phyloP scores from a whole-genome alignment of 2,888 invertebrate genomes.

The Dyspetes luteomarginatus region DNA sequence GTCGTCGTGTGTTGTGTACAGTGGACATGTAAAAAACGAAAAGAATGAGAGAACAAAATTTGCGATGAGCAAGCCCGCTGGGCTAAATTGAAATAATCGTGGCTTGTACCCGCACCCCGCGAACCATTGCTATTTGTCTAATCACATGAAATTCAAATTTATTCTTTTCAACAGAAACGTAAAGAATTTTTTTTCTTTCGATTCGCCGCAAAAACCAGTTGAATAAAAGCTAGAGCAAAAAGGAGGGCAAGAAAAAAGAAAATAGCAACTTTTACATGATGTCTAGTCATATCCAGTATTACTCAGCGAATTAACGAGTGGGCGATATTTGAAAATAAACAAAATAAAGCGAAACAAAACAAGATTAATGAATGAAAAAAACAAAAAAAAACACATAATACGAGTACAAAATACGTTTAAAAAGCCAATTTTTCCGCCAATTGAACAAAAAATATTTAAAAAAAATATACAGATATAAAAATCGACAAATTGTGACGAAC shows the following conservation, averaged over 20 bases:
- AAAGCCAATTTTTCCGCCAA: conserved; percentile 5
- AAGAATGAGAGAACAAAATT: no score
- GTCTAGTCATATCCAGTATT: conserved; percentile 80
- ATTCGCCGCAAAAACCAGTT: background rate
- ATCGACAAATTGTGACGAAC: no score
- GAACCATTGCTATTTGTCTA: no score
- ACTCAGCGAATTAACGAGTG: conserved; percentile 56
- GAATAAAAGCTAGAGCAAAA: conserved; percentile 37
- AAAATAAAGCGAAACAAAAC: no score
- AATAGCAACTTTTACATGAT: conserved; percentile 78
- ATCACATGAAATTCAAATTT: no score
- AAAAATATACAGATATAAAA: background rate
- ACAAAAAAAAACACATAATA: conserved; percentile 38
- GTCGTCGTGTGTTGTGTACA: background rate
- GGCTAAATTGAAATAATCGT: no score
- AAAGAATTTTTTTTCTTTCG: background rate
- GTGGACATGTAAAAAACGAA: no score
- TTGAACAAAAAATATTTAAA: background rate
- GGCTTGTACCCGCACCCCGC: no score
- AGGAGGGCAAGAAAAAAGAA: conserved; percentile 49
- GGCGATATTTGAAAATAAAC: no score
- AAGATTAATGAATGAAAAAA: no score
- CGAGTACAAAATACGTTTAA: conserved; percentile 45
- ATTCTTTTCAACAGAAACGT: no score
- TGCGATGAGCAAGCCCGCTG: no score